Base-by-base conservation (phyloP, 2,888 invertebrate genomes). In the Amiota mariae region DNA sequence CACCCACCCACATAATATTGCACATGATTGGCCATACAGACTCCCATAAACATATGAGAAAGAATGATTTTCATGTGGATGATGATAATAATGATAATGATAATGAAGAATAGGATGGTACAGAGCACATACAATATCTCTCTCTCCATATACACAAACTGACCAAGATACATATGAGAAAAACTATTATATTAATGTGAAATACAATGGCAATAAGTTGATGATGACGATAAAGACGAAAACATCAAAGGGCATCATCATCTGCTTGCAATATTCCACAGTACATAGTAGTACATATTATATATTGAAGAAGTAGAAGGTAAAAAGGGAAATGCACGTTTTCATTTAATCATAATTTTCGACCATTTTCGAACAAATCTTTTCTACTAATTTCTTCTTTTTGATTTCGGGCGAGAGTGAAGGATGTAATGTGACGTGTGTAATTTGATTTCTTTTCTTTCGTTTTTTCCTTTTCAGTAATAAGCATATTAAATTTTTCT, bases 271-370 rank as follows among this genome's bases (percentile, higher is more conserved):
- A 72, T 51, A 51, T 36, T 36, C 8, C n/a, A n/a, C n/a, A n/a
- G n/a, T 36, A 36, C 3, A 24, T 24, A 24, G n/a, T n/a, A 24
- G 24, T 24, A 24, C 3, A 24, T 2, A 6, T 36, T 2, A 6
- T 36, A 36, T 36, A 36, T 36, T 36, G 4, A 36, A 36, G 36
- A 36, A 15, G 13, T 11, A 49, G 12, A 64, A 12, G 47, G 6
- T 13, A 48, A 66, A 20, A 72, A 72, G 48, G 54, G 24, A 47
- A 70, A 51, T 47, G 68, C 75, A 75, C 75, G 75, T 73, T 71
- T 73, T 68, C 75, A 71, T 75, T 75, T 75, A 75, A 75, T 75
- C 75, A 75, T 73, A 75, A 75, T 75, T 75, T 73, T 57, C 72
- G 49, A 63, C 11, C 36, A 63, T 61, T 61, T 15, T 20, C 54